phyloP scores from a whole-genome alignment of 2,113 vertebrate genomes.

The Tamias sibiricus region DNA sequence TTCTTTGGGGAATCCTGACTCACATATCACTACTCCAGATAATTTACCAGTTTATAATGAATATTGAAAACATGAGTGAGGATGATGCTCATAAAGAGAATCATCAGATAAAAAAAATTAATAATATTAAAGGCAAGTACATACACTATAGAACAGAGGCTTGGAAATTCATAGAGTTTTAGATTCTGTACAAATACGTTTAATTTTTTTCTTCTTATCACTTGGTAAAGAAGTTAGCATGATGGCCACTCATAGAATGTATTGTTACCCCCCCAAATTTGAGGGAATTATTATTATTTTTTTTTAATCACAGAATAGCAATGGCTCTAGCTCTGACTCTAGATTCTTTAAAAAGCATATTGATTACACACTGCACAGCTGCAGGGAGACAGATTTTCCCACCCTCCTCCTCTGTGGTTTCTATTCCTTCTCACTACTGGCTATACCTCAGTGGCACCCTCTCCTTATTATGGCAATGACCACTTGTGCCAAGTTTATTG shows the following conservation, averaged over 20 bases:
- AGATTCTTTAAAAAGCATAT: constrained; percentile 34
- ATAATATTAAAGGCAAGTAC: fast-evolving
- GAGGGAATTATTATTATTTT: not conserved
- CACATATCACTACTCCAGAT: fast-evolving
- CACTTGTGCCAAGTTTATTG: fast-evolving
- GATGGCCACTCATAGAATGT: constrained; percentile 52
- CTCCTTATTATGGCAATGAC: fast-evolving
- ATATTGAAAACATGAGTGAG: not conserved
- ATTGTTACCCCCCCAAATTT: constrained; percentile 54
- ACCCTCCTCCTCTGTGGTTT: fast-evolving
- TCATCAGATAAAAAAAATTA: not conserved
- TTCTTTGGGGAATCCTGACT: not conserved
- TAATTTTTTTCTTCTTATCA: not conserved
- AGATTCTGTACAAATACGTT: not conserved
- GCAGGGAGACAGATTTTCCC: not conserved
- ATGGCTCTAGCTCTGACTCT: not conserved
- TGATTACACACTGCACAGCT: not conserved
- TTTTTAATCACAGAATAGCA: not conserved
- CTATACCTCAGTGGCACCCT: no score
- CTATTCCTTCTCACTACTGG: fast-evolving
- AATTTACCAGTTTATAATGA: not conserved
- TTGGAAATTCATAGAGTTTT: not conserved
- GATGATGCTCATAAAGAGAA: not conserved
- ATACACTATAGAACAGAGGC: not conserved
- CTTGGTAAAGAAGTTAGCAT: constrained; percentile 30